phyloP scores from a whole-genome alignment of 2,113 vertebrate species.

The Apus apus region DNA sequence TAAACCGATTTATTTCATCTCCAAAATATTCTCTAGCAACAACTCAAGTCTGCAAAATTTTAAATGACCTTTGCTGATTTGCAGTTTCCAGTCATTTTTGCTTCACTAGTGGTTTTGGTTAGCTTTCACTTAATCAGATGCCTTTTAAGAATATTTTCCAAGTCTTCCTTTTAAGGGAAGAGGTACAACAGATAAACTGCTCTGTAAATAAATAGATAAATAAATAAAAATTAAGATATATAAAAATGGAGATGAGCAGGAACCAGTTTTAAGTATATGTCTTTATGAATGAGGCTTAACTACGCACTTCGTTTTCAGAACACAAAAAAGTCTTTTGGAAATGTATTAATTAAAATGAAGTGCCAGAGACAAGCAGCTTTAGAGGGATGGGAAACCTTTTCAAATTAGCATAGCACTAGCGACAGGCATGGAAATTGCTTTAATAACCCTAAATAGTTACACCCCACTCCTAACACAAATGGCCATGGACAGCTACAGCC shows the following conservation, averaged over 20 bases:
- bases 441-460: constrained; percentile 81
- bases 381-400: constrained; percentile 26
- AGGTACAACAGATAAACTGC: neutral
- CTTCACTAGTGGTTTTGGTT: neutral
- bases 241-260: constrained; percentile 52
- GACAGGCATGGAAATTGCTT: constrained; percentile 86
- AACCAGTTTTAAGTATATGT: constrained; percentile 37
- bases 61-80: neutral
- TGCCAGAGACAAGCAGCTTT: constrained; percentile 43
- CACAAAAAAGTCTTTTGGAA: constrained; percentile 61
- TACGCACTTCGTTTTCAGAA: constrained; percentile 65
- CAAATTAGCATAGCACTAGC: constrained; percentile 73
- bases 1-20: neutral
- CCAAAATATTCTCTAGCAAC: neutral
- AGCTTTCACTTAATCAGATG: neutral
- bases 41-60: neutral
- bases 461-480: constrained; percentile 78
- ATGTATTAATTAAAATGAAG: constrained; percentile 70
- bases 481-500: constrained; percentile 77
- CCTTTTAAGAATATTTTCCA: neutral
- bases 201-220: neutral
- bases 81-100: constrained; percentile 48
- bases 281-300: constrained; percentile 60
- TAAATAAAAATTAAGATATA: neutral
- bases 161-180: neutral